Evolutionary conservation across 2,797 vertebrate genomes (phyloP), one percentile per base, ranked within the genome.

Genomic region (Anniella stebbinsi): DNA sequence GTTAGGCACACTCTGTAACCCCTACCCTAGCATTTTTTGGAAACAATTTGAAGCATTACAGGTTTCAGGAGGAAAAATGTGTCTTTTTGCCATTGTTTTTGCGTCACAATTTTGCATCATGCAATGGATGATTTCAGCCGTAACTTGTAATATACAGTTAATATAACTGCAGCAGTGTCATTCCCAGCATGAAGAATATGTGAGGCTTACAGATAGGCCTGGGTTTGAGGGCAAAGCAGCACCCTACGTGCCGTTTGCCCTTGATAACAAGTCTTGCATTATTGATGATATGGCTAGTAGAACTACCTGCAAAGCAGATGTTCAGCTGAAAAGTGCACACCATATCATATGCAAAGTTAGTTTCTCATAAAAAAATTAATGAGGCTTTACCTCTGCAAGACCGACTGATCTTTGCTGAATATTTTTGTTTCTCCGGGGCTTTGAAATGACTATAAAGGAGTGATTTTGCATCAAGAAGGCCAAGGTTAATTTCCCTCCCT

Each of bases 231-330:
- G 36, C 48, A 81, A 72, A 85, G 36, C 63, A 21, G 4, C n/a
- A 89, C 45, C 87, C 69, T 80, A 2, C 38, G 33, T 70, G 67
- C 77, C 21, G 10, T 57, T 83, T 87, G 76, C 72, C 81, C 66
- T 82, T 83, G 86, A 54, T 81, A 89, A 73, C 33, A n/a, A 6
- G 38, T 76, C 60, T 80, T 94, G 86, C 45, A 25, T 94, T 93
- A 80, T 91, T 93, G 54, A 93, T 86, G 33, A 17, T 28, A 2
- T 4, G 6, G 10, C 38, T 57, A 36, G 21, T 84, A 25, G 84
- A 30, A 15, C 85, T 91, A 82, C 63, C 60, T 89, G 88, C 85
- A 85, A 77, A 90, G 89, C 88, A 93, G 91, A 83, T 92, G 76
- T 70, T 93, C 75, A 11, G 0, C 80, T 81, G 77, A 87, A 92